Conservation (phyloP, 2,113 vertebrate genomes). For the Panurus biarmicus region DNA sequence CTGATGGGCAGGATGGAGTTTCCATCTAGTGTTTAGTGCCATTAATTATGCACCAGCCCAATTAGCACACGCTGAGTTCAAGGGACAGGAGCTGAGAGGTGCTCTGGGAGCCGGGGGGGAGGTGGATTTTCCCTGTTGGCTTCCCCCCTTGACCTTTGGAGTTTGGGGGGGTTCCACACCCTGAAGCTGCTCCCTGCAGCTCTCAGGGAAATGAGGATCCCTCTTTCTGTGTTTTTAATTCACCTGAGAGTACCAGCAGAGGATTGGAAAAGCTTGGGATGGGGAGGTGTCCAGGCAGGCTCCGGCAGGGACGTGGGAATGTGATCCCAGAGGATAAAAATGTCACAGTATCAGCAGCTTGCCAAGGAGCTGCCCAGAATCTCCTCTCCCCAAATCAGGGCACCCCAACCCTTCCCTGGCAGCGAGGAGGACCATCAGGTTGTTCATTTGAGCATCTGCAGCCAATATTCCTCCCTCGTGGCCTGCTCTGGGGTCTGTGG, state of each 20-base stretch:
- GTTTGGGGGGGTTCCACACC: fast-evolving
- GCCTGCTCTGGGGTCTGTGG: not conserved
- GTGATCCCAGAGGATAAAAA: not conserved
- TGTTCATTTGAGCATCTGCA: not conserved
- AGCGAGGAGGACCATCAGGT: not conserved
- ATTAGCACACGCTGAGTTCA: not conserved
- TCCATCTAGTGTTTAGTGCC: slow-evolving; percentile 1
- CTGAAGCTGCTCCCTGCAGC: not conserved
- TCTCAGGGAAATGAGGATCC: not conserved
- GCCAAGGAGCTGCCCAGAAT: not conserved
- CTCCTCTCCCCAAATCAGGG: not conserved
- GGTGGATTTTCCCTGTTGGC: not conserved
- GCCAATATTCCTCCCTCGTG: not conserved
- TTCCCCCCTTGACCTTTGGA: not conserved
- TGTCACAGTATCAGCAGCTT: fast-evolving
- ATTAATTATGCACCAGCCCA: slow-evolving; percentile 4
- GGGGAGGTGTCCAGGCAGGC: not conserved
- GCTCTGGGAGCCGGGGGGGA: not conserved
- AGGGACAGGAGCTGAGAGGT: not conserved
- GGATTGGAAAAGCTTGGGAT: not conserved
- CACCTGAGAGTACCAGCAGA: not conserved
- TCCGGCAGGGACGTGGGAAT: fast-evolving
- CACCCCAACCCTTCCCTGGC: not conserved
- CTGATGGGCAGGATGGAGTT: not conserved
- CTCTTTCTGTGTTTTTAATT: not conserved